Conservation (phyloP, 2,797 vertebrate genomes). For the Chloroceryle inda region DNA sequence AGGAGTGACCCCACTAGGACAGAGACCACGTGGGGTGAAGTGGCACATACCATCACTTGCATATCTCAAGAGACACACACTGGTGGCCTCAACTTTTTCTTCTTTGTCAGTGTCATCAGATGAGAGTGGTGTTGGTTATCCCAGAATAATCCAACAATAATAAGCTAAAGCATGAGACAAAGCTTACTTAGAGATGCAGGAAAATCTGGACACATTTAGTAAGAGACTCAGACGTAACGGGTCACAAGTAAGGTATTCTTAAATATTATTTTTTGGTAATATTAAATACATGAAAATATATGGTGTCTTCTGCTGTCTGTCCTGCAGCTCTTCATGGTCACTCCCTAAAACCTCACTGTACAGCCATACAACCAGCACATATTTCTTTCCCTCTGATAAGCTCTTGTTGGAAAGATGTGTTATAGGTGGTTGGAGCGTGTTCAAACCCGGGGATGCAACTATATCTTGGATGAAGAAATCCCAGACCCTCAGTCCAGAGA, state of each 20-base stretch:
- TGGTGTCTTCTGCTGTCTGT: not conserved
- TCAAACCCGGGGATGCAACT: not conserved
- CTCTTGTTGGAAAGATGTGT: not conserved
- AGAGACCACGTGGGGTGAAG: not conserved
- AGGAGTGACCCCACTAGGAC: not conserved
- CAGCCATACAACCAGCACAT: not conserved
- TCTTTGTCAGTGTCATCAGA: not conserved
- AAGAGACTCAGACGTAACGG: not conserved
- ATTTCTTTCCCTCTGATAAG: not conserved
- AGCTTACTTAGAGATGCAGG: not conserved
- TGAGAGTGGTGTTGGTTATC: not conserved
- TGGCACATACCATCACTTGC: not conserved
- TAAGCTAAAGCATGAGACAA: not conserved
- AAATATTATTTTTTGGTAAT: not conserved
- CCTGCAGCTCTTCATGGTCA: not conserved
- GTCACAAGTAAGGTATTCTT: not conserved
- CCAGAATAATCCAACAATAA: not conserved
- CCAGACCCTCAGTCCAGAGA: not conserved
- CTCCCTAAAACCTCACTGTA: not conserved
- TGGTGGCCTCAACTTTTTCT: slow-evolving; percentile 14
- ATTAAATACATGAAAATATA: not conserved
- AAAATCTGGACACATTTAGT: not conserved
- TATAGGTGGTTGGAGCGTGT: not conserved
- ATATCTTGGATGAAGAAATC: not conserved
- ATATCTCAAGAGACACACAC: not conserved